Evolutionary conservation across 2,888 invertebrate genomes (phyloP).

Genomic region (Orthosia incerta): DNA sequence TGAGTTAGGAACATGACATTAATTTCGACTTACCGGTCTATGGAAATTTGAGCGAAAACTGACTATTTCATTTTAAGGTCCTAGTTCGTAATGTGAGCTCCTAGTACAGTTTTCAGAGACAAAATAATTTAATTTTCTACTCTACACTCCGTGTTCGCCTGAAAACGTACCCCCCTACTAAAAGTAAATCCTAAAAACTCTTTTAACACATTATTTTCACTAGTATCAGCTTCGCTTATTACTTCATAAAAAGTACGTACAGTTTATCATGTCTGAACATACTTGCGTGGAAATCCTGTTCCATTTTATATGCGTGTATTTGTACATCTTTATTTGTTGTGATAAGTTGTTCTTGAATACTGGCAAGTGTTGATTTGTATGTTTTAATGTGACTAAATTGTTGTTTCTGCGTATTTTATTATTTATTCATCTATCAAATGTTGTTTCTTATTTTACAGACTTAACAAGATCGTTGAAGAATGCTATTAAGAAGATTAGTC

Average conservation of each 20-base stretch:
- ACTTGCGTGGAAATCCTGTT: constrained; percentile 13
- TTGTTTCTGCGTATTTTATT: too few relatives aligned
- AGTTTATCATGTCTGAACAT: constrained; percentile 28
- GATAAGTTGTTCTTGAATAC: background rate
- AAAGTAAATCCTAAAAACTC: constrained; percentile 34
- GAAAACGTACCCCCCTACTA: constrained; percentile 5
- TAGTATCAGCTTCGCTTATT: constrained; percentile 26
- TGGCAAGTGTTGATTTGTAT: background rate
- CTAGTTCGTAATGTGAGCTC: background rate
- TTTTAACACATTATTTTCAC: constrained; percentile 29
- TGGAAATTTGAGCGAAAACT: background rate
- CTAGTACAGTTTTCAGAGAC: constrained; percentile 7
- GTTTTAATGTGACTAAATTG: background rate
- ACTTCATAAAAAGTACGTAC: constrained; percentile 25
- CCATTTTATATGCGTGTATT: background rate
- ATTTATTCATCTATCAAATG: too few relatives aligned
- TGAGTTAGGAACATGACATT: background rate
- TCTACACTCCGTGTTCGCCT: background rate
- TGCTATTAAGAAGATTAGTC: too few relatives aligned
- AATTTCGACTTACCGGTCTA: background rate
- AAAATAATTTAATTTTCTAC: constrained; percentile 39
- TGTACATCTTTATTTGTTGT: background rate
- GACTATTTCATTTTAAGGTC: background rate
- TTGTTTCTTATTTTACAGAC: too few relatives aligned
- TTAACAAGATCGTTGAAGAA: too few relatives aligned